phyloP scores from a whole-genome alignment of 1,140 invertebrate genomes.

The Mizuhopecten yessoensis region DNA sequence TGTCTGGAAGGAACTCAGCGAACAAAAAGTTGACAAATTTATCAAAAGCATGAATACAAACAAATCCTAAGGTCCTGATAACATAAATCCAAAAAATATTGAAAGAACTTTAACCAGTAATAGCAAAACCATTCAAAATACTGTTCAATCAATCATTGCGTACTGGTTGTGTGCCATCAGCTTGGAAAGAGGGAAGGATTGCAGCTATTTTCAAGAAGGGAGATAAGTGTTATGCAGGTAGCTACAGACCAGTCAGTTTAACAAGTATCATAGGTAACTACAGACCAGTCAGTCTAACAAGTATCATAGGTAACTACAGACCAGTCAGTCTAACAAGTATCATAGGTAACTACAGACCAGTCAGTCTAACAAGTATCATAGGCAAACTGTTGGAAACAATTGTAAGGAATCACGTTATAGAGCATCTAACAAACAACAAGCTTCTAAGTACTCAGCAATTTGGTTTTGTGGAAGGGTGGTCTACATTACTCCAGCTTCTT shows the following conservation, averaged over 20 bases:
- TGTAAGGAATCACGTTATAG: neutral
- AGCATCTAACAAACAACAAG: neutral
- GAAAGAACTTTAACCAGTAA: neutral
- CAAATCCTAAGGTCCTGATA: constrained; percentile 46
- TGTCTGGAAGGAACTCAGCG: neutral
- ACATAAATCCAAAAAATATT: constrained; percentile 40
- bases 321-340: neutral
- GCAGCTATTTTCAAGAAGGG: constrained; percentile 43
- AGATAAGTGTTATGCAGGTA: constrained; percentile 8
- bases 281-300: neutral
- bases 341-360: constrained; percentile 21
- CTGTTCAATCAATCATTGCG: constrained; percentile 41
- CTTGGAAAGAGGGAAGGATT: constrained; percentile 37
- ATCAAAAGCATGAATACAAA: neutral
- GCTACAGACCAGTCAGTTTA: constrained; percentile 15
- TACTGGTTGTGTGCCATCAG: neutral
- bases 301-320: constrained; percentile 14
- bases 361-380: neutral
- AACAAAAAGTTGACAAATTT: constrained; percentile 29
- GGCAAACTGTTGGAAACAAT: neutral
- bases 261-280: constrained; percentile 6
- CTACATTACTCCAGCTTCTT: too few relatives aligned
- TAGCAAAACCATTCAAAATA: neutral
- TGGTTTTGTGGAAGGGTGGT: neutral
- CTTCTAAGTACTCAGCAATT: neutral